Conservation (phyloP, 2,888 invertebrate species). For the Sussaba pulchella region DNA sequence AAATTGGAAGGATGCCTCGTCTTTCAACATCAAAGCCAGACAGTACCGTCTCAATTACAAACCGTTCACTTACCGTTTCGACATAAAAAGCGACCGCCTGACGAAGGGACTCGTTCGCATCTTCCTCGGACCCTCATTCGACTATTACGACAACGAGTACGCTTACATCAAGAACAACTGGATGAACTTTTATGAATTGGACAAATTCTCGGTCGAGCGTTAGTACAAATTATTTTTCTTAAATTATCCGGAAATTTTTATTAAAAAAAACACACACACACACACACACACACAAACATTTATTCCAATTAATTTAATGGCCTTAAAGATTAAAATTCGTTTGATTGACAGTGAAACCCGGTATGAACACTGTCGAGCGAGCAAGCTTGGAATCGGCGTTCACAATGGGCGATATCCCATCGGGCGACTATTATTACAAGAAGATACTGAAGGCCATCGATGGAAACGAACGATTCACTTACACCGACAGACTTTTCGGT, state of each 20-base stretch:
- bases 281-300: no score
- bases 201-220: constrained; percentile 86
- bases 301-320: no score
- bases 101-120: constrained; percentile 87
- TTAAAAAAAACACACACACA: no score
- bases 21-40: constrained; percentile 86
- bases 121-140: constrained; percentile 90
- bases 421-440: constrained; percentile 77
- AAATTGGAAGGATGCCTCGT: constrained; percentile 83
- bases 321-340: not conserved
- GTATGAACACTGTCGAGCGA: constrained; percentile 79
- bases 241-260: no score
- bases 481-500: constrained; percentile 75
- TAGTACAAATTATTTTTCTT: constrained; percentile 82
- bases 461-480: constrained; percentile 80
- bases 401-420: constrained; percentile 74
- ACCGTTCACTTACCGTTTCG: constrained; percentile 87
- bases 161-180: constrained; percentile 84
- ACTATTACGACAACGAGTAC: constrained; percentile 85
- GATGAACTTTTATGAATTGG: constrained; percentile 87
- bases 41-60: constrained; percentile 90
- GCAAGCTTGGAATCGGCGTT: constrained; percentile 76
- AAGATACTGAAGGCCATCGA: constrained; percentile 78
- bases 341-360: constrained; percentile 77
- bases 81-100: constrained; percentile 87